Percentiles rank a stretch among this genome's conserved stretches.
Conservation (phyloP, 2,888 invertebrate genomes). For the Lithosia quadra region DNA sequence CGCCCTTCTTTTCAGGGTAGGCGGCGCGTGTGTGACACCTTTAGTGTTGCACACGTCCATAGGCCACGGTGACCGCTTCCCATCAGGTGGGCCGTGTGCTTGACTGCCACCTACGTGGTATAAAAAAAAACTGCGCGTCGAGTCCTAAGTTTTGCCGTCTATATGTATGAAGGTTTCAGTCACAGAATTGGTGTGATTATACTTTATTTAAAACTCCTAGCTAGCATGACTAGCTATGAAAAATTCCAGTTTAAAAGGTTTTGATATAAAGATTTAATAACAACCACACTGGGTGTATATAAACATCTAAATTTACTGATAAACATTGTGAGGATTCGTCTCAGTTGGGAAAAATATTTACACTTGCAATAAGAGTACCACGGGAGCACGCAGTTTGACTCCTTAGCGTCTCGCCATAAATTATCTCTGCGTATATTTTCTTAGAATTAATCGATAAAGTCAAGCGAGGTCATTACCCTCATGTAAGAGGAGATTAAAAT, state of each 20-base stretch:
- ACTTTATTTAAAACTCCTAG: no score
- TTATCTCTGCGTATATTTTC: conserved; percentile 16
- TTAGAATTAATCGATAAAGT: conserved; percentile 8
- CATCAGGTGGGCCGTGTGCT: no score
- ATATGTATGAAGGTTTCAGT: no score
- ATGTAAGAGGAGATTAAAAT: background rate
- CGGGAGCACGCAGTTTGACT: conserved; percentile 1
- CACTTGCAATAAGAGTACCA: background rate
- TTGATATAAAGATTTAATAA: background rate
- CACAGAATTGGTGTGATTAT: no score
- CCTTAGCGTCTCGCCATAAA: conserved; percentile 7
- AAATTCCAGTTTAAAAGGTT: background rate
- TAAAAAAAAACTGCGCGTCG: no score
- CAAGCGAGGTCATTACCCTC: background rate
- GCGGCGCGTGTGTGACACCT: no score
- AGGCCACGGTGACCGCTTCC: no score
- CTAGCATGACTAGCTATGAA: no score
- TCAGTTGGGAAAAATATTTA: background rate
- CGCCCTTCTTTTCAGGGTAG: no score
- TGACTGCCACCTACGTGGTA: no score
- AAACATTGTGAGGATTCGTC: background rate
- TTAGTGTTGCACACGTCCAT: no score
- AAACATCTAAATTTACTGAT: background rate
- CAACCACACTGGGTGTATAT: background rate
- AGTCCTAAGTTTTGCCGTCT: no score